These are phyloP conservation scores for Ammodytes marinus DNA, from an alignment of 2,113 vertebrate genomes.

Conservation along the genomic window DNA sequence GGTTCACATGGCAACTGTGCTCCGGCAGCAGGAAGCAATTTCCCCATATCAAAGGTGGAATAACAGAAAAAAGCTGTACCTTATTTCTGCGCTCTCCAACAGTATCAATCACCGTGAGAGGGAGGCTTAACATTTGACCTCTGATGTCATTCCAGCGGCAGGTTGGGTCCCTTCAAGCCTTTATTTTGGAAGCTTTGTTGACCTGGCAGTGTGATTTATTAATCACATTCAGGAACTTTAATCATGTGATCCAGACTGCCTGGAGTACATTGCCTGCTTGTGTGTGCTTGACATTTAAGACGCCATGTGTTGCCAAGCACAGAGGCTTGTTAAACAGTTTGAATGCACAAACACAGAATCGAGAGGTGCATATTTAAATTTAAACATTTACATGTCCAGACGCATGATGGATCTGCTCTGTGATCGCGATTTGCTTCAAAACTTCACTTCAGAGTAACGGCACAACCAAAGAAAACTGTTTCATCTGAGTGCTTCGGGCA, in stretches of 20 bases:
- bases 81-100: constrained; percentile 68
- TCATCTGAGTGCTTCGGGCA: constrained; percentile 57
- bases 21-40: constrained; percentile 77
- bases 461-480: constrained; percentile 33
- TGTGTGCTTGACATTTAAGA: constrained; percentile 59
- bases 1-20: constrained; percentile 52
- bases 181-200: constrained; percentile 63
- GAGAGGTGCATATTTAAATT: constrained; percentile 45
- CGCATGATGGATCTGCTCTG: constrained; percentile 51
- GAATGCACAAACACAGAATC: constrained; percentile 26
- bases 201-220: constrained; percentile 66
- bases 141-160: constrained; percentile 74
- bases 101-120: constrained; percentile 78
- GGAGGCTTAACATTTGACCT: constrained; percentile 73
- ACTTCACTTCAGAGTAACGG: constrained; percentile 26
- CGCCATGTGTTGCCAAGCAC: constrained; percentile 35
- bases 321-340: constrained; percentile 39
- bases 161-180: constrained; percentile 54
- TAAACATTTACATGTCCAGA: constrained; percentile 44
- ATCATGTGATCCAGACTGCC: constrained; percentile 49
- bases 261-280: constrained; percentile 36
- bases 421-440: constrained; percentile 44
- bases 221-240: constrained; percentile 68
- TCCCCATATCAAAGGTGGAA: constrained; percentile 76
- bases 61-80: constrained; percentile 68